Percentiles rank a stretch among this genome's conserved stretches.
Evolutionary conservation across 2,888 invertebrate species (phyloP).

Genomic region (Cinara cedri): DNA sequence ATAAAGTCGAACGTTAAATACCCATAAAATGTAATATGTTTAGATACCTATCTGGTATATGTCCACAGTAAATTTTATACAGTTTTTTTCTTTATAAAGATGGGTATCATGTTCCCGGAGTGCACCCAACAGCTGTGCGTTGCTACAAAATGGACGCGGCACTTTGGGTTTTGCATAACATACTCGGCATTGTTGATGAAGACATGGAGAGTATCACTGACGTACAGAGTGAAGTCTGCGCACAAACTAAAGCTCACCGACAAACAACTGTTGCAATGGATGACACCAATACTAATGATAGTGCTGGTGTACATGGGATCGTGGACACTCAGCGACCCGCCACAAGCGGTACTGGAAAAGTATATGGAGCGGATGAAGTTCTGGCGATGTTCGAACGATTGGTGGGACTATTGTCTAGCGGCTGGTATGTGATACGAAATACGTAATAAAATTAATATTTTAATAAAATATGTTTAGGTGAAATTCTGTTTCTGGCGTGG

Average conservation of each 20-base stretch:
- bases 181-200: constrained; percentile 92
- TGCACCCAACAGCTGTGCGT: constrained; percentile 84
- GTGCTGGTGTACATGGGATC: constrained; percentile 87
- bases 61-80: too few species aligned
- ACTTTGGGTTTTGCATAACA: constrained; percentile 90
- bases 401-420: constrained; percentile 94
- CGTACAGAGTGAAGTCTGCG: constrained; percentile 90
- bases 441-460: too few species aligned
- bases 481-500: constrained; percentile 81
- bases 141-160: constrained; percentile 90
- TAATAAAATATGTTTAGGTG: constrained; percentile 66
- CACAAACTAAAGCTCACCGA: constrained; percentile 92
- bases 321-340: constrained; percentile 89
- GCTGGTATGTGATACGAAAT: constrained; percentile 69
- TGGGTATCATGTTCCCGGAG: constrained; percentile 90
- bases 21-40: too few species aligned
- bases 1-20: too few species aligned
- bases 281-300: constrained; percentile 87
- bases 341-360: constrained; percentile 76
- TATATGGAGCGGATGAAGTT: constrained; percentile 83
- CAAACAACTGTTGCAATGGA: constrained; percentile 89
- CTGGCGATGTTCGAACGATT: constrained; percentile 87
- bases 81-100: constrained; percentile 68
- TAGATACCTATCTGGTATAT: too few species aligned
- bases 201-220: constrained; percentile 92